Conservation (phyloP, 1,140 invertebrate species). For the Euschistus heros region DNA sequence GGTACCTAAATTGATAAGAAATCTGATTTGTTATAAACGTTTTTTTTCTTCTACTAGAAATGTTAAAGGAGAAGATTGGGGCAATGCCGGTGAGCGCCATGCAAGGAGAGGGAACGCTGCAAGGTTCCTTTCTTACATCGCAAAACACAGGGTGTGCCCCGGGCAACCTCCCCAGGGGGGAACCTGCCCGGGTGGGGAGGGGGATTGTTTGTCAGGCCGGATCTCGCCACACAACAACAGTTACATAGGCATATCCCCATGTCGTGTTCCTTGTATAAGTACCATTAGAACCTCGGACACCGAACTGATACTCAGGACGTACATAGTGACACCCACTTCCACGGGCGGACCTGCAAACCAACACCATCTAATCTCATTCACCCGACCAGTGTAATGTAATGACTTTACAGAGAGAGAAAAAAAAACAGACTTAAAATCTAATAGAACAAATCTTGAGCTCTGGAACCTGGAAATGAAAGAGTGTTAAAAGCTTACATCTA, state of each 20-base stretch:
- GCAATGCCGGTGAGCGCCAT: slow-evolving; percentile 15
- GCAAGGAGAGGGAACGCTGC: slow-evolving; percentile 24
- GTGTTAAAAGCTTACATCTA: slow-evolving; percentile 23
- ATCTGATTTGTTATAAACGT: not conserved
- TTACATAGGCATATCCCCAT: slow-evolving; percentile 12
- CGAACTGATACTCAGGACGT: slow-evolving; percentile 95
- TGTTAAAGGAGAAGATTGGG: not conserved
- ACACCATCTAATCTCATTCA: slow-evolving; percentile 15
- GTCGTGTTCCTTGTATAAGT: slow-evolving; percentile 32
- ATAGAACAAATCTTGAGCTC: slow-evolving; percentile 10
- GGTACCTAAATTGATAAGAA: too few species aligned
- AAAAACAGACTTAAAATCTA: slow-evolving; percentile 8
- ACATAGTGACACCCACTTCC: slow-evolving; percentile 94
- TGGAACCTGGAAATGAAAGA: slow-evolving; percentile 16
- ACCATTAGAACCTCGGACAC: slow-evolving; percentile 98
- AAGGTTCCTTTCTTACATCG: slow-evolving; percentile 24
- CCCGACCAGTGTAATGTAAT: slow-evolving; percentile 12
- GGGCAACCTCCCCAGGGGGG: not conserved
- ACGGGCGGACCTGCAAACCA: slow-evolving; percentile 81
- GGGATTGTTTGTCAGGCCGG: not conserved
- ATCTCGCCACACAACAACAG: not conserved
- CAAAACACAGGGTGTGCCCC: not conserved
- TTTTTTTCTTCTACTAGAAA: not conserved
- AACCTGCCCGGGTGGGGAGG: not conserved
- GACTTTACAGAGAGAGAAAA: slow-evolving; percentile 13